phyloP scores from a whole-genome alignment of 2,888 invertebrate genomes.

The Saturnia pavonia region DNA sequence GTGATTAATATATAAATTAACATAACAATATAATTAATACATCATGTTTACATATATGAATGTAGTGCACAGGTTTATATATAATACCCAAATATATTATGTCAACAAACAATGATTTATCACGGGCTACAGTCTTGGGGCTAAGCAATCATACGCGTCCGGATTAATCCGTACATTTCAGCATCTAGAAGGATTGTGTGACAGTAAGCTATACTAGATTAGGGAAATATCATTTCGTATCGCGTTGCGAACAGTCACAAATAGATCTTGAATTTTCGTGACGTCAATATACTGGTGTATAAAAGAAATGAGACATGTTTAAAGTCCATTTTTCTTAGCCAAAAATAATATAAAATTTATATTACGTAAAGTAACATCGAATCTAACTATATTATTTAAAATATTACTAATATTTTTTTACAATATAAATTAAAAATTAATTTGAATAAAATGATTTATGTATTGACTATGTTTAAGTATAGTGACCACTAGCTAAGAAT shows the following conservation, averaged over 20 bases:
- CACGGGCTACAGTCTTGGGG: neutral
- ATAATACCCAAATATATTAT: neutral
- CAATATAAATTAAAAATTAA: too few species aligned
- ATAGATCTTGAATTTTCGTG: conserved; percentile 1
- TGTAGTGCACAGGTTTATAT: neutral
- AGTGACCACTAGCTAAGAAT: too few species aligned
- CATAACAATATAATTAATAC: neutral
- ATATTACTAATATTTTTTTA: too few species aligned
- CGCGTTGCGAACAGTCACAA: neutral
- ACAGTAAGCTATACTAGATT: neutral
- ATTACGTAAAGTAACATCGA: too few species aligned
- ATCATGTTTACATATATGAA: neutral
- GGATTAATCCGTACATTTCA: conserved; percentile 8
- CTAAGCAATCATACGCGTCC: conserved; percentile 6
- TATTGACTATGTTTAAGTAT: too few species aligned
- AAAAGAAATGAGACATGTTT: neutral
- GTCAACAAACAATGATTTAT: conserved; percentile 9
- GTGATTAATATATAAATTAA: neutral
- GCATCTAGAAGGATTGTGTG: neutral
- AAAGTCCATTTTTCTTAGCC: neutral
- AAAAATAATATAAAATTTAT: too few species aligned
- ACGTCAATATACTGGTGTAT: neutral
- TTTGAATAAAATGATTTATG: too few species aligned
- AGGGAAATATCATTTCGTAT: neutral
- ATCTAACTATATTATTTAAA: too few species aligned